A percentile compares a stretch with the other conserved stretches of the same genome.
These are phyloP conservation scores for Garra rufa DNA, from an alignment of 2,113 vertebrate genomes.

Conservation along the genomic window DNA sequence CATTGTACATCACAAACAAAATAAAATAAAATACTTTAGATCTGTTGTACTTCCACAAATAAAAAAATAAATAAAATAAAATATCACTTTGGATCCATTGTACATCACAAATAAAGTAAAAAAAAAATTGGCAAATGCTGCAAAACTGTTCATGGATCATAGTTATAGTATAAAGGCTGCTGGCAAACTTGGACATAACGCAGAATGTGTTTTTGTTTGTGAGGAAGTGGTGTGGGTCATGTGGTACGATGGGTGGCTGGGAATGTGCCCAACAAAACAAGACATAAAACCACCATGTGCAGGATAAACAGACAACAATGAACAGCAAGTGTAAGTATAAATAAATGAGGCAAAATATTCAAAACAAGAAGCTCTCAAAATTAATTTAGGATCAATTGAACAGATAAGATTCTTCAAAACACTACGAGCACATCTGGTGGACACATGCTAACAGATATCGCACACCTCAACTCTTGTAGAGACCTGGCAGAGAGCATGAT, in stretches of 20 bases:
- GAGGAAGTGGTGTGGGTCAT: slow-evolving; percentile 24
- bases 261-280: slow-evolving; percentile 31
- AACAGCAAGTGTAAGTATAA: neutral
- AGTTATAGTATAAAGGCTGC: neutral
- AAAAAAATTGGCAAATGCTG: neutral
- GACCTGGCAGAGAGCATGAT: slow-evolving; percentile 30
- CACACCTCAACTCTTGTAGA: slow-evolving; percentile 6
- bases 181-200: neutral
- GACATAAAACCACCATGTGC: neutral
- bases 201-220: slow-evolving; percentile 32
- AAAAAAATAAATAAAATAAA: no score
- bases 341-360: neutral
- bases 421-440: slow-evolving; percentile 41
- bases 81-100: neutral
- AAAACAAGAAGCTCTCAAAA: neutral
- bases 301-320: neutral
- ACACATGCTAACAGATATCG: slow-evolving; percentile 28
- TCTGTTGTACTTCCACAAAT: no score
- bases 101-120: neutral
- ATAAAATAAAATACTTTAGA: no score
- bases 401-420: slow-evolving; percentile 4
- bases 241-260: slow-evolving; percentile 33
- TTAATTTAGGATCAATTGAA: neutral
- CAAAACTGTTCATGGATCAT: neutral
- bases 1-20: no score